Percentiles rank a stretch among this genome's conserved stretches.
These are phyloP conservation scores for Cepaea hortensis DNA, from an alignment of 2,888 invertebrate species.

Conservation along the genomic window DNA sequence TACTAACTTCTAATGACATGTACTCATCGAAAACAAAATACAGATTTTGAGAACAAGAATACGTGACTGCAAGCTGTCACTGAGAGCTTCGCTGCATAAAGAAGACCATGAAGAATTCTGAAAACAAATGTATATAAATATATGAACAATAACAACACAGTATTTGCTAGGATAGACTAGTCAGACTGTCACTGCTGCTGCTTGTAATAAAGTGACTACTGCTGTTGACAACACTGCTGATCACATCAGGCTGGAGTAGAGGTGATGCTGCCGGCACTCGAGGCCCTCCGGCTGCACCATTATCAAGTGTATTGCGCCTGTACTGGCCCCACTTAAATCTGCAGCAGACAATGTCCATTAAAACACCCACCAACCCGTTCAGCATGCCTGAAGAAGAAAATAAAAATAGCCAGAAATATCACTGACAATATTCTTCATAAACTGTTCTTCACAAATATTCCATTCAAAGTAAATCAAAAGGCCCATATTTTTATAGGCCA, in stretches of 20 bases:
- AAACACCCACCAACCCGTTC: conserved; percentile 63
- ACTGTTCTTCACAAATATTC: too few relatives aligned
- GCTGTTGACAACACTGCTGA: conserved; percentile 32
- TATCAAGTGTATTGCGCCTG: conserved; percentile 41
- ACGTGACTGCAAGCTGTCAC: too few relatives aligned
- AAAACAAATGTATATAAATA: background rate
- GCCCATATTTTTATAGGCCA: too few relatives aligned
- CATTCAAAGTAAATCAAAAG: too few relatives aligned
- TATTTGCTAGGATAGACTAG: background rate
- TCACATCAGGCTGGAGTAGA: conserved; percentile 31
- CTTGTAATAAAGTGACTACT: conserved; percentile 21
- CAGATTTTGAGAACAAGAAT: too few relatives aligned
- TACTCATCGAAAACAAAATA: too few relatives aligned
- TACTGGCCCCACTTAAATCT: conserved; percentile 62
- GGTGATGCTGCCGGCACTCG: conserved; percentile 22
- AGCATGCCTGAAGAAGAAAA: conserved; percentile 64
- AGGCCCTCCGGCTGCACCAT: conserved; percentile 14
- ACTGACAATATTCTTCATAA: too few relatives aligned
- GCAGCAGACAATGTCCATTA: conserved; percentile 70
- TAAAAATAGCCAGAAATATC: background rate
- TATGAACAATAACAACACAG: background rate
- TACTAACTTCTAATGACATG: too few relatives aligned
- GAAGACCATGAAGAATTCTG: too few relatives aligned
- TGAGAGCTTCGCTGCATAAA: too few relatives aligned
- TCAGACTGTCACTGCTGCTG: background rate